Percentiles rank a stretch among this genome's conserved stretches.
Evolutionary conservation across 2,888 invertebrate species (phyloP).

Genomic region (Corbicula japonica): DNA sequence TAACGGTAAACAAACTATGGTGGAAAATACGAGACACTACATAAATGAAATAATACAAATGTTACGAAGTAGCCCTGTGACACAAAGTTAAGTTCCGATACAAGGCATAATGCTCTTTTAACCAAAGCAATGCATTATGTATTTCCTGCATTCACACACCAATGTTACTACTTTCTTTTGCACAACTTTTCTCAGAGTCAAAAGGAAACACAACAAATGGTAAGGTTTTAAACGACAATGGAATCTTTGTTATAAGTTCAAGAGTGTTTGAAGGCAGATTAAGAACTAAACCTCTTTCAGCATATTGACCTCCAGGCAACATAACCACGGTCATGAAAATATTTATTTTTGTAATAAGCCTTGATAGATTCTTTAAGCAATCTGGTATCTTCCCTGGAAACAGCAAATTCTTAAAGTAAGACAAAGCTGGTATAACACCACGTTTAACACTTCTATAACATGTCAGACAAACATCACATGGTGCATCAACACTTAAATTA

Average conservation of each 20-base stretch:
- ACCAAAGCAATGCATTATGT: conserved; percentile 31
- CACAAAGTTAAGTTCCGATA: conserved; percentile 16
- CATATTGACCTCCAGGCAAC: conserved; percentile 48
- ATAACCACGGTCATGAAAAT: conserved; percentile 46
- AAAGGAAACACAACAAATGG: background rate
- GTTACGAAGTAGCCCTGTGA: too few relatives aligned
- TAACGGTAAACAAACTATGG: too few relatives aligned
- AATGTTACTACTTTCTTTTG: background rate
- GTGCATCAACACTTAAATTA: background rate
- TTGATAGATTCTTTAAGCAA: background rate
- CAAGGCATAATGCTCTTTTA: conserved; percentile 29
- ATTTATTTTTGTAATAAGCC: background rate
- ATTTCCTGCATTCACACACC: conserved; percentile 11
- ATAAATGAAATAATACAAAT: too few relatives aligned
- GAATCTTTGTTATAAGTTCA: conserved; percentile 3
- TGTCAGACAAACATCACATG: conserved; percentile 6
- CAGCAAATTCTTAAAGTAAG: background rate
- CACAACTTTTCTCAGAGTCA: background rate
- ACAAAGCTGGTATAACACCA: background rate
- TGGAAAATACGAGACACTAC: too few relatives aligned
- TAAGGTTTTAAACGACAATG: background rate
- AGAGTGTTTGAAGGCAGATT: conserved; percentile 18
- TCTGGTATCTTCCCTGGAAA: background rate
- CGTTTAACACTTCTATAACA: background rate
- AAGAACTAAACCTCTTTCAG: conserved; percentile 40